Evolutionary conservation across 2,888 invertebrate species (phyloP).

Genomic region (Dysmachus trigonus): DNA sequence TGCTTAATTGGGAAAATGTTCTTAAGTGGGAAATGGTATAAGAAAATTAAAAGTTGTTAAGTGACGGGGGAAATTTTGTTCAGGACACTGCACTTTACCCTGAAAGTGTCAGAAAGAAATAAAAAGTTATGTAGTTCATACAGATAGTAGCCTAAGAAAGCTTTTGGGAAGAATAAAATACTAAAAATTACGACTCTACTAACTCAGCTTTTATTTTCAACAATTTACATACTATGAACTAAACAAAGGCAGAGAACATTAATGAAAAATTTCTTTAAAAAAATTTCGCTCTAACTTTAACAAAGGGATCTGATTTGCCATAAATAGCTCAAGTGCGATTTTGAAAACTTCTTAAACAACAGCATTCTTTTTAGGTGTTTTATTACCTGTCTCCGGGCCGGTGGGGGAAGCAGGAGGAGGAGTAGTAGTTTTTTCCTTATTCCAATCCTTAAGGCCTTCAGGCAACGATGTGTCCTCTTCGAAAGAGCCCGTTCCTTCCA

Average conservation of each 20-base stretch:
- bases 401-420: conserved; percentile 1
- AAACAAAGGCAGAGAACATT: not conserved
- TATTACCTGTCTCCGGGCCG: conserved; percentile 34
- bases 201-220: not conserved
- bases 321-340: not conserved
- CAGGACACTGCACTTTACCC: too few relatives aligned
- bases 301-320: not conserved
- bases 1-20: too few relatives aligned
- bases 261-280: not conserved
- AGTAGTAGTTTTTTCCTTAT: conserved; percentile 68
- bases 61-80: too few relatives aligned
- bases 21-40: too few relatives aligned
- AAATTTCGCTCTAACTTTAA: not conserved
- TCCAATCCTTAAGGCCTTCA: conserved; percentile 96
- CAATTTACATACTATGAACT: not conserved
- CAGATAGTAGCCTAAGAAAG: too few relatives aligned
- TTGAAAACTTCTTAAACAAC: not conserved
- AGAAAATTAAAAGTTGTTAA: too few relatives aligned
- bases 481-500: conserved; percentile 96
- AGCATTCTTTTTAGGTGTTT: conserved; percentile 49
- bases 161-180: too few relatives aligned
- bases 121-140: too few relatives aligned
- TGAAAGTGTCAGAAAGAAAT: too few relatives aligned
- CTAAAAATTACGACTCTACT: not conserved
- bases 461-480: conserved; percentile 96